Conservation (phyloP, 2,888 invertebrate species). For the Drosophila longiperda region DNA sequence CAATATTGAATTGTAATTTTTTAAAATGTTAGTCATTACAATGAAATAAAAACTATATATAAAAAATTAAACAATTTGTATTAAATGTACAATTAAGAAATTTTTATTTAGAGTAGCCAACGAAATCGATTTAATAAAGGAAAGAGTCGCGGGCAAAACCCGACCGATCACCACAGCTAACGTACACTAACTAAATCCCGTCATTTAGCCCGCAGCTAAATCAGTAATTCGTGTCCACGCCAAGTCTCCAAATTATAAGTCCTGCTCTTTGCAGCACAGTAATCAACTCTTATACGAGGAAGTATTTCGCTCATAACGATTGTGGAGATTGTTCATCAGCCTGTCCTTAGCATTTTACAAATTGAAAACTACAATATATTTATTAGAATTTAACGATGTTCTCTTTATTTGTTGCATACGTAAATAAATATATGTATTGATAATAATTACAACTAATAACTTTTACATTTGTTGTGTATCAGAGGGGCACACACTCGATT, state of each 20-base stretch:
- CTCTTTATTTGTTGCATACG: conserved; percentile 75
- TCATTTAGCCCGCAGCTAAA: background rate
- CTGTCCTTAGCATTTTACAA: background rate
- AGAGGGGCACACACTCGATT: conserved; percentile 27
- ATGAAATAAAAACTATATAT: conserved; percentile 73
- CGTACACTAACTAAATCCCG: background rate
- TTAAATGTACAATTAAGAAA: conserved; percentile 7
- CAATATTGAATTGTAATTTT: conserved; percentile 80
- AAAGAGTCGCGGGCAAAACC: background rate
- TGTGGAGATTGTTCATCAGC: background rate
- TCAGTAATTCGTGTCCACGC: background rate
- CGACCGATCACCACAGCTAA: background rate
- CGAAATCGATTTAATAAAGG: background rate
- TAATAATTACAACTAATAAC: conserved; percentile 75
- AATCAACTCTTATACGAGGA: background rate
- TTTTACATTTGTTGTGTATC: conserved; percentile 53
- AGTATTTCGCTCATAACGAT: background rate
- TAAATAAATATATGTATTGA: conserved; percentile 73
- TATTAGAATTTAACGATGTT: conserved; percentile 68
- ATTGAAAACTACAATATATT: background rate
- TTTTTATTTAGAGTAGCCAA: background rate
- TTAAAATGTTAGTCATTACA: conserved; percentile 80
- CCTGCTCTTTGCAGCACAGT: background rate
- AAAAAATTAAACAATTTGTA: conserved; percentile 48
- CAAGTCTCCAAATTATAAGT: background rate